Evolutionary conservation across 2,797 vertebrate species (phyloP).

Genomic region (Geotrypetes seraphini): DNA sequence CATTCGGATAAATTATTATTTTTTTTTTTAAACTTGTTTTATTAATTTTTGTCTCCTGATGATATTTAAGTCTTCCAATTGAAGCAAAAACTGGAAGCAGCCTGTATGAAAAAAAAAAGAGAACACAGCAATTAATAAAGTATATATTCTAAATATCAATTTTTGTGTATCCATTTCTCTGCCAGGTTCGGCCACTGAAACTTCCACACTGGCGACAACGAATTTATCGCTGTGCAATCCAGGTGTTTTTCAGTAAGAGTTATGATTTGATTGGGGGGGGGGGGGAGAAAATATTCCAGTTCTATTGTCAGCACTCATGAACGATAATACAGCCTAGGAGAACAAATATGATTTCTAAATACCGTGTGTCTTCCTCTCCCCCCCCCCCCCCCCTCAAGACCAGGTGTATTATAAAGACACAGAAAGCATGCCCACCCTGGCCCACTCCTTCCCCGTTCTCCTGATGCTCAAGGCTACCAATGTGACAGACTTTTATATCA

Average conservation of each 20-base stretch:
- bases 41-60: too few species aligned
- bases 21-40: too few species aligned
- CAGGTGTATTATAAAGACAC: constrained; percentile 43
- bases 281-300: too few species aligned
- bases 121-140: too few species aligned
- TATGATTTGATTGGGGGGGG: constrained; percentile 22
- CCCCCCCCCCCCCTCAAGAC: too few species aligned
- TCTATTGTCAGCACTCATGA: too few species aligned
- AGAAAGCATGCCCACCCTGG: constrained; percentile 8
- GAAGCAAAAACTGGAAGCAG: too few species aligned
- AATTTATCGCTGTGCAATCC: constrained; percentile 10
- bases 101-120: too few species aligned
- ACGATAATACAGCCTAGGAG: not conserved
- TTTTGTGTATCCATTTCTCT: too few species aligned
- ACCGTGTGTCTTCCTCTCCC: not conserved
- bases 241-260: constrained; percentile 18
- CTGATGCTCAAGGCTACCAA: constrained; percentile 49
- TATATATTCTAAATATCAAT: too few species aligned
- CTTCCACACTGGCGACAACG: not conserved
- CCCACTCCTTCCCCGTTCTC: constrained; percentile 47
- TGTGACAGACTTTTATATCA: constrained; percentile 58
- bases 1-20: too few species aligned
- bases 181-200: constrained; percentile 2
- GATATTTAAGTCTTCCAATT: too few species aligned
- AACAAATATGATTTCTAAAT: constrained; percentile 25